These are phyloP conservation scores for Mustelus asterias DNA, from an alignment of 2,113 vertebrate species.

Conservation along the genomic window DNA sequence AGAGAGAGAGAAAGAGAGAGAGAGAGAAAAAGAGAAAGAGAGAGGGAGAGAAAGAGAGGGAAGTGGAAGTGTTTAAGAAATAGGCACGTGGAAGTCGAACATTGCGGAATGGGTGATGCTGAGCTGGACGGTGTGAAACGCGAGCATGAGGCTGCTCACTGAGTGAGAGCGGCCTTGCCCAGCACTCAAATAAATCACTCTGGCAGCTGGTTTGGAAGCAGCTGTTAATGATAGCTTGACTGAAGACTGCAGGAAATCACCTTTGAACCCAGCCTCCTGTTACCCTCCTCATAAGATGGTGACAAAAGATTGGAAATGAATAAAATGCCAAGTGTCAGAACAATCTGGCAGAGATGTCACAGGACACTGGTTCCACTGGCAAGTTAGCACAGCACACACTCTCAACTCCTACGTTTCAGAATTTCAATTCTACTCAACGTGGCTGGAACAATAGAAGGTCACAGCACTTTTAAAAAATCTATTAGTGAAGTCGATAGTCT, in stretches of 20 bases:
- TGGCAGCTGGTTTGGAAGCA: conserved; percentile 91
- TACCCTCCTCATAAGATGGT: conserved; percentile 65
- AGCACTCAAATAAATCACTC: conserved; percentile 73
- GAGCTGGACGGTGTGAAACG: background rate
- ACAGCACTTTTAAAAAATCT: background rate
- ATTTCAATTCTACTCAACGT: background rate
- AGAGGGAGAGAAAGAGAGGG: background rate
- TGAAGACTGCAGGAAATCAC: conserved; percentile 82
- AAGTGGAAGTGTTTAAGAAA: background rate
- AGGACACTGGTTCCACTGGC: conserved; percentile 47
- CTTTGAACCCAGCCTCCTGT: conserved; percentile 85
- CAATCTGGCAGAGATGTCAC: conserved; percentile 46
- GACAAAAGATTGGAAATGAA: conserved; percentile 66
- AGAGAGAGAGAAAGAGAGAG: background rate
- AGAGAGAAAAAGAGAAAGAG: background rate
- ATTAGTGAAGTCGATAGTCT: background rate
- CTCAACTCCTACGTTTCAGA: background rate
- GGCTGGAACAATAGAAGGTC: background rate
- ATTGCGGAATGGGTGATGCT: background rate
- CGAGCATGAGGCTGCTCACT: background rate
- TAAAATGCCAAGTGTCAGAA: conserved; percentile 50
- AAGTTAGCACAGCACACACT: background rate
- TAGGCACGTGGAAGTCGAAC: background rate
- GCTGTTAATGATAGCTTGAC: conserved; percentile 75
- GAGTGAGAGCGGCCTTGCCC: conserved; percentile 35